Percentiles rank a stretch among this genome's conserved stretches.
These are phyloP conservation scores for Drosophila grimshawi DNA, from an alignment of 1,140 invertebrate species.

Conservation along the genomic window DNA sequence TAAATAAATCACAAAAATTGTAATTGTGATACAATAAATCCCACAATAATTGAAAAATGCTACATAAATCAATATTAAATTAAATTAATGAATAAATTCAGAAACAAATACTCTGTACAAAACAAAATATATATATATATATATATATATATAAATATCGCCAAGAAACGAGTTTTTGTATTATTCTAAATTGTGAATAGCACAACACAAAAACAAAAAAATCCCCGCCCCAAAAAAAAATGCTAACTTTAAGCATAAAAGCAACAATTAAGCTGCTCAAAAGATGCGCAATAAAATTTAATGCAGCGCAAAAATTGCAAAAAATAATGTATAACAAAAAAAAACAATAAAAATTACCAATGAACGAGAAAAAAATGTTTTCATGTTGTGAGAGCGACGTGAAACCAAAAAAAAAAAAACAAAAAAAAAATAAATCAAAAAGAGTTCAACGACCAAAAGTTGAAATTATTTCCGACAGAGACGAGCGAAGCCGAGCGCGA, in stretches of 20 bases:
- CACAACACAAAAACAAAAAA: neutral
- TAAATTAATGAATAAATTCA: neutral
- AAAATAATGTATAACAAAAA: constrained; percentile 22
- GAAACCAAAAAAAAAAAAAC: constrained; percentile 34
- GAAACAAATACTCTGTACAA: neutral
- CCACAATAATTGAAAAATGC: neutral
- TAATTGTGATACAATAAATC: neutral
- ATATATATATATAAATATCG: too few relatives aligned
- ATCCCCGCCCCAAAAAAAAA: neutral
- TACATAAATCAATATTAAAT: neutral
- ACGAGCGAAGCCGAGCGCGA: constrained; percentile 22
- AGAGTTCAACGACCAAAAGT: constrained; percentile 81
- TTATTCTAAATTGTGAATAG: neutral
- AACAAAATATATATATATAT: neutral
- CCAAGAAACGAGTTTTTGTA: neutral
- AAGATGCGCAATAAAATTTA: constrained; percentile 44
- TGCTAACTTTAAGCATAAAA: constrained; percentile 33
- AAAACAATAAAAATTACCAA: constrained; percentile 32
- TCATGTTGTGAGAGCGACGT: constrained; percentile 54
- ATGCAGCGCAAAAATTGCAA: constrained; percentile 42
- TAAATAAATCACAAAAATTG: neutral
- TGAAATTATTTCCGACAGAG: constrained; percentile 71
- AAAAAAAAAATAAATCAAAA: constrained; percentile 75
- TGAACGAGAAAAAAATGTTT: constrained; percentile 32
- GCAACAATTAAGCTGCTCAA: constrained; percentile 23